Evolutionary conservation across 2,797 vertebrate genomes (phyloP).

Genomic region (Pristis pectinata): DNA sequence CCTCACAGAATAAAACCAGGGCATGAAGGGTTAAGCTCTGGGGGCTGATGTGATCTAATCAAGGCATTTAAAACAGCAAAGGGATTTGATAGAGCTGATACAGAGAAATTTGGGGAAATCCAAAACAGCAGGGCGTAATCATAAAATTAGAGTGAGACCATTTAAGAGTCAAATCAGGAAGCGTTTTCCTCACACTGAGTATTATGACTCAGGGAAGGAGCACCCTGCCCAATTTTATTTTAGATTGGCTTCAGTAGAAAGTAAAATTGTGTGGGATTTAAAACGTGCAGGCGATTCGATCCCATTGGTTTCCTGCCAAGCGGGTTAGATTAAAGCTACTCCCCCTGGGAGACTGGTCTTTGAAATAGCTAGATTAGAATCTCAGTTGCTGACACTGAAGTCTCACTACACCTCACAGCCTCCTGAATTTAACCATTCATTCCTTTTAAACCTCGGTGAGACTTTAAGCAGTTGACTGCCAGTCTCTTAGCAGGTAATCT

Average conservation of each 20-base stretch:
- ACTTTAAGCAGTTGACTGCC: not conserved
- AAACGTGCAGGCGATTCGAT: not conserved
- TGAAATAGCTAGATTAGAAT: slow-evolving; percentile 26
- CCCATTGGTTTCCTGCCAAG: not conserved
- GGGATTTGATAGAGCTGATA: not conserved
- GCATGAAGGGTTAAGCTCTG: not conserved
- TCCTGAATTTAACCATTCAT: slow-evolving; percentile 5
- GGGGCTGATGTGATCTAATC: not conserved
- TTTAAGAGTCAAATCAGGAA: not conserved
- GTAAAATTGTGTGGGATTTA: slow-evolving; percentile 21
- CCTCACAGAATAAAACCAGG: not conserved
- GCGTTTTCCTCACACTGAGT: not conserved
- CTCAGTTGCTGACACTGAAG: not conserved
- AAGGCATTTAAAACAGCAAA: not conserved
- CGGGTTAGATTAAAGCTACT: not conserved
- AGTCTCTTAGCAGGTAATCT: not conserved
- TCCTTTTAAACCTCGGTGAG: not conserved
- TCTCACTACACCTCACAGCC: not conserved
- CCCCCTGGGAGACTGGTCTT: not conserved
- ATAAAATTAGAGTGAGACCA: not conserved
- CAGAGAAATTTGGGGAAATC: not conserved
- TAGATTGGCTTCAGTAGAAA: slow-evolving; percentile 4
- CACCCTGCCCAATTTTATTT: slow-evolving; percentile 4
- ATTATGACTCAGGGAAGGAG: not conserved
- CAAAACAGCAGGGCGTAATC: not conserved